These are phyloP conservation scores for Pollenia griseotomentosa DNA, from an alignment of 2,888 invertebrate species.

Conservation along the genomic window DNA sequence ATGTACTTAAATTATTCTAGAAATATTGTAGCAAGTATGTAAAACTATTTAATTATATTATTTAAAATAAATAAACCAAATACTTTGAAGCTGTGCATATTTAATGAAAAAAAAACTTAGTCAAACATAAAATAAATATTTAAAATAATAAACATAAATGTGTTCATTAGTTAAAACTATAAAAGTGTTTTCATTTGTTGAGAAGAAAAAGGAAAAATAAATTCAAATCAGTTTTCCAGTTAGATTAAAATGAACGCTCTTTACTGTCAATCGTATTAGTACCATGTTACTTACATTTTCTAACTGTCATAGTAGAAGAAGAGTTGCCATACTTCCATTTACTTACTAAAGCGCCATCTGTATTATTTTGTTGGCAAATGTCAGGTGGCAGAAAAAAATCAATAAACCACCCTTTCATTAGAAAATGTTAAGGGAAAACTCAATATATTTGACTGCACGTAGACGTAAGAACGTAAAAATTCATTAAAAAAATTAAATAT, in stretches of 20 bases:
- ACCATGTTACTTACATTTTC: not conserved
- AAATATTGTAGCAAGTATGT: slow-evolving; percentile 2
- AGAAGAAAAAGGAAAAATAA: not conserved
- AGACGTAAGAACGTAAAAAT: slow-evolving; percentile 76
- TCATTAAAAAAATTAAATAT: slow-evolving; percentile 73
- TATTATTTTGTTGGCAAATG: not conserved
- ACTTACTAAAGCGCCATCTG: slow-evolving; percentile 44
- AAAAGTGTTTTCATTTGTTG: slow-evolving; percentile 11
- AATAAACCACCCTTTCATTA: slow-evolving; percentile 81
- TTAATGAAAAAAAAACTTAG: slow-evolving; percentile 4
- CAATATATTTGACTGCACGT: slow-evolving; percentile 81
- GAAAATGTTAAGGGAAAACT: slow-evolving; percentile 80
- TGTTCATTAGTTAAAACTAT: slow-evolving; percentile 66
- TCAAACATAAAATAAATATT: slow-evolving; percentile 59
- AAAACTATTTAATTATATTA: slow-evolving; percentile 11
- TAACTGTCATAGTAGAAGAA: not conserved
- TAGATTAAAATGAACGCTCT: not conserved
- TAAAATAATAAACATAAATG: slow-evolving; percentile 65
- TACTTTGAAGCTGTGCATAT: slow-evolving; percentile 63
- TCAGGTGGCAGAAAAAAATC: slow-evolving; percentile 79
- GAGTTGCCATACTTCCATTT: slow-evolving; percentile 43
- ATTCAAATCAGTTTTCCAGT: not conserved
- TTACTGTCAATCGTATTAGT: not conserved
- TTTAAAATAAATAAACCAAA: slow-evolving; percentile 18
- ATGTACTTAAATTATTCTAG: slow-evolving; percentile 20